A percentile compares a stretch with the other conserved stretches of the same genome.
Evolutionary conservation across 2,797 vertebrate species (phyloP).

Genomic region (Artibeus lituratus): DNA sequence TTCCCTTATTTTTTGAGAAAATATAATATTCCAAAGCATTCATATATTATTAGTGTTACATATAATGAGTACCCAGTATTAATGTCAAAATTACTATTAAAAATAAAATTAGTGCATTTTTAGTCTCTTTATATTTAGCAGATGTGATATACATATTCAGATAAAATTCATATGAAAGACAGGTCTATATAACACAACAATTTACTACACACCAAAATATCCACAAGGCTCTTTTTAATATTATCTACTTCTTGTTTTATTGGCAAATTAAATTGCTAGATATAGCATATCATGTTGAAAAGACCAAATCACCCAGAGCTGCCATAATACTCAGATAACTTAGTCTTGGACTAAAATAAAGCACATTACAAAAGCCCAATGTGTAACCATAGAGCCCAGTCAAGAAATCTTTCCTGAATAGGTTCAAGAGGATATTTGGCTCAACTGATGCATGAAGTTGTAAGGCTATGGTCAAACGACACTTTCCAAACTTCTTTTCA

Average conservation of each 20-base stretch:
- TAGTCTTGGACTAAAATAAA: slow-evolving; percentile 42
- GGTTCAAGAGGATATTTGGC: background rate
- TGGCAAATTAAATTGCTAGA: slow-evolving; percentile 30
- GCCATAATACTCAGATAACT: slow-evolving; percentile 29
- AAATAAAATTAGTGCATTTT: slow-evolving; percentile 38
- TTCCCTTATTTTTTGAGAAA: slow-evolving; percentile 4
- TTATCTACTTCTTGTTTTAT: background rate
- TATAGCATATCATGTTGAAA: slow-evolving; percentile 45
- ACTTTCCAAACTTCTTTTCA: slow-evolving; percentile 53
- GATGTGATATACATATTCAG: background rate
- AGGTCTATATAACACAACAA: background rate
- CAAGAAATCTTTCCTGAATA: slow-evolving; percentile 38
- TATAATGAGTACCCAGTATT: background rate
- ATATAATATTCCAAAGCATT: background rate
- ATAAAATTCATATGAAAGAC: background rate
- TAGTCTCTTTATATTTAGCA: background rate
- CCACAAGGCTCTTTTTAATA: background rate
- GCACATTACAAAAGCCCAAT: slow-evolving; percentile 45
- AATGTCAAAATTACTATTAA: slow-evolving; percentile 24
- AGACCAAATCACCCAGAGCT: slow-evolving; percentile 22
- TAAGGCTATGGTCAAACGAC: slow-evolving; percentile 45
- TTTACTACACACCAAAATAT: background rate
- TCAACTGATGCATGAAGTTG: slow-evolving; percentile 35
- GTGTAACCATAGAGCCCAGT: slow-evolving; percentile 1
- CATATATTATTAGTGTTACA: background rate